Evolutionary conservation across 2,797 vertebrate genomes (phyloP).

Genomic region (Melanotaenia trifasciata): DNA sequence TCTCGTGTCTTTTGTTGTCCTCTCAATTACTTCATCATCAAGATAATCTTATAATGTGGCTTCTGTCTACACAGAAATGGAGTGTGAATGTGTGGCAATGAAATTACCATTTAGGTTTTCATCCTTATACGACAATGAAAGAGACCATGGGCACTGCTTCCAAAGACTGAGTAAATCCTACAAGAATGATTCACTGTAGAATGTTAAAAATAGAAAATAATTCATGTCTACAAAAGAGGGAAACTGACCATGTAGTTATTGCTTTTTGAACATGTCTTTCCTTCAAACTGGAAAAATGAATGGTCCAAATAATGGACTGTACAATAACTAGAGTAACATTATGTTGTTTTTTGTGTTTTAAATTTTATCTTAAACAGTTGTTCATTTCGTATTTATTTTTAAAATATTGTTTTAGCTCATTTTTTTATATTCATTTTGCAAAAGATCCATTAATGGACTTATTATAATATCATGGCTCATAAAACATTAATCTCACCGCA

Average conservation of each 20-base stretch:
- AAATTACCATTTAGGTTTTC: slow-evolving; percentile 19
- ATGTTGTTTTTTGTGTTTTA: neutral
- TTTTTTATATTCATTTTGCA: slow-evolving; percentile 1
- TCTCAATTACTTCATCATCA: slow-evolving; percentile 62
- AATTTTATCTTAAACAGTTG: neutral
- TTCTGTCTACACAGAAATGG: slow-evolving; percentile 20
- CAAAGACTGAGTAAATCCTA: neutral
- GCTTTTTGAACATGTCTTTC: no score
- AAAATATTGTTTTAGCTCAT: neutral
- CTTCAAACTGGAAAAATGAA: neutral
- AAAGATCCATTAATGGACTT: slow-evolving; percentile 2
- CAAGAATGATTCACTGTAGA: neutral
- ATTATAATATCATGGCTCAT: neutral
- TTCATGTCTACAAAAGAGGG: neutral
- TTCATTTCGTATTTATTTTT: neutral
- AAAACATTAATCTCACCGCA: neutral
- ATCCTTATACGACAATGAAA: neutral
- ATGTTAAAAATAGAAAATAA: neutral
- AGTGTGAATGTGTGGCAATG: slow-evolving; percentile 25
- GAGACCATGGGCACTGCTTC: neutral
- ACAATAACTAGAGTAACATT: neutral
- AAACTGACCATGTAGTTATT: no score
- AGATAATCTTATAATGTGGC: slow-evolving; percentile 43
- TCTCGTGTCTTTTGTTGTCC: slow-evolving; percentile 56
- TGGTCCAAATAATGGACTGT: neutral